Conservation (phyloP, 1,140 invertebrate species). For the Trichoplusia ni region DNA sequence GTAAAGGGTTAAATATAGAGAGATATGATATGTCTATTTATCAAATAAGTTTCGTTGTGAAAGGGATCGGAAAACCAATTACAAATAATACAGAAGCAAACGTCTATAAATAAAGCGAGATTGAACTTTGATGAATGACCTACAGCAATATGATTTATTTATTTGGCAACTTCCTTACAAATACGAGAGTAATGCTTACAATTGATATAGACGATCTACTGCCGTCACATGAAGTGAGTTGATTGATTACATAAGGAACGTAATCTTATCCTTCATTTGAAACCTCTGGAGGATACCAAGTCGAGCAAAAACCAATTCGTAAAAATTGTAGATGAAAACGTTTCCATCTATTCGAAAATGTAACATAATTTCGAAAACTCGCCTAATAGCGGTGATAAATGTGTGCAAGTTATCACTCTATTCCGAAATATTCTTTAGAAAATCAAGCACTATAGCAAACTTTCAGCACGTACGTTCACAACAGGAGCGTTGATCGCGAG, state of each 20-base stretch:
- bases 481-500: constrained; percentile 18
- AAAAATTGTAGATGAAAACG: too few species aligned
- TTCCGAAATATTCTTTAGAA: constrained; percentile 1
- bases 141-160: constrained; percentile 52
- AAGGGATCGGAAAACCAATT: constrained; percentile 6
- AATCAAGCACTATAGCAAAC: constrained; percentile 4
- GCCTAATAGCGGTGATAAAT: too few species aligned
- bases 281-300: background rate
- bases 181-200: constrained; percentile 49
- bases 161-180: constrained; percentile 53
- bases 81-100: constrained; percentile 16
- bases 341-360: too few species aligned
- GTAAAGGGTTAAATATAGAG: too few species aligned
- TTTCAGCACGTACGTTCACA: constrained; percentile 19
- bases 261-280: constrained; percentile 44
- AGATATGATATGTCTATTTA: too few species aligned
- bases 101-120: constrained; percentile 47
- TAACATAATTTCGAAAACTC: too few species aligned
- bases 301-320: too few species aligned
- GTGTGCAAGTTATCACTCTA: background rate
- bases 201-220: constrained; percentile 58
- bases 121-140: constrained; percentile 59
- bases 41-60: too few species aligned
- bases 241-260: constrained; percentile 52
- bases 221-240: constrained; percentile 50